Conservation (phyloP, 2,113 vertebrate species). For the Gobius niger region DNA sequence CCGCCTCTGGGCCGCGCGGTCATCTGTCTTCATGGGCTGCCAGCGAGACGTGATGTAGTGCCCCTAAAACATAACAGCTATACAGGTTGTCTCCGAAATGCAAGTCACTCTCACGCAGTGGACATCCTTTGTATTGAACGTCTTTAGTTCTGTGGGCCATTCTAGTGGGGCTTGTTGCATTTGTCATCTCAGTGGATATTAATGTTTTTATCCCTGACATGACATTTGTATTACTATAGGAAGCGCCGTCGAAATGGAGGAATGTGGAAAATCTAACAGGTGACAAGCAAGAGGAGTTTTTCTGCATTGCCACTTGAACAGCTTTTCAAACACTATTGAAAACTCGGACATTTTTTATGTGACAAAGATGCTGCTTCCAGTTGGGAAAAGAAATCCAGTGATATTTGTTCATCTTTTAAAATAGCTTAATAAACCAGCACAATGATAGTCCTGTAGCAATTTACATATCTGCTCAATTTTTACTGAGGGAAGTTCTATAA, state of each 20-base stretch:
- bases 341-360: too few species aligned
- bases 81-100: background rate
- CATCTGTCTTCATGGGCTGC: slow-evolving; percentile 9
- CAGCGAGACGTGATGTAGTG: background rate
- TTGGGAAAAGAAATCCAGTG: too few species aligned
- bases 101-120: background rate
- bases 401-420: too few species aligned
- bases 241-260: background rate
- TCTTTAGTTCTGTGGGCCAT: background rate
- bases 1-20: background rate
- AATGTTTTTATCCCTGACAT: background rate
- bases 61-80: background rate
- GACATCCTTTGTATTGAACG: background rate
- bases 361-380: too few species aligned
- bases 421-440: background rate
- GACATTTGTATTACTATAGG: background rate
- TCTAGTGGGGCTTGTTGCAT: background rate
- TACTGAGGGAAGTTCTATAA: too few species aligned
- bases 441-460: too few species aligned
- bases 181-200: background rate
- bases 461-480: too few species aligned
- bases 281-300: background rate
- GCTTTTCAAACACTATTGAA: too few species aligned
- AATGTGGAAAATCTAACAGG: too few species aligned
- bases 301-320: background rate